Base-by-base conservation (phyloP, 2,797 vertebrate genomes). In the Acrocephalus scirpaceus region DNA sequence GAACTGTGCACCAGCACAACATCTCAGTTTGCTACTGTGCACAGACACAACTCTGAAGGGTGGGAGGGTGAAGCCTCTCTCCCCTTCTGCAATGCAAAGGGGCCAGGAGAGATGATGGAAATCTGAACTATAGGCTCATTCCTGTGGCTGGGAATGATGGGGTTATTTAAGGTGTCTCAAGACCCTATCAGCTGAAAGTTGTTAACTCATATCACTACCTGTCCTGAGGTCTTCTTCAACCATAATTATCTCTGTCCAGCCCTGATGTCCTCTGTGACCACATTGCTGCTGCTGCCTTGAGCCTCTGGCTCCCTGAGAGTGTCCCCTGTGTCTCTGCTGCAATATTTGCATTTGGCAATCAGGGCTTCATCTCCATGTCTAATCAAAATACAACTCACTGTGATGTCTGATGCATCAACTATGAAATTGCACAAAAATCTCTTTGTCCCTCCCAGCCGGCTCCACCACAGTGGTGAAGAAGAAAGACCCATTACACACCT, bases 131-230 rank as follows among this genome's bases (percentile, higher is more conserved):
- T 42, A 62, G 58, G 6, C 62, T 84, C 64, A 17, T 67, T 82
- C 38, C 50, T 0, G 0, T 30, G n/a, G 7, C 20, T 70, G 48
- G 53, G 60, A 66, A 30, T 10, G 48, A 70, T 42, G 9, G 23
- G 15, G 34, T 82, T 85, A 34, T 70, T 79, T 66, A 14, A 76
- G 42, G 40, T 29, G 48, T 57, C 67, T 67, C 75, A 82, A 75
- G 71, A 64, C 21, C 74, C 53, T 73, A 88, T 76, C 19, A 76
- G 30, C 64, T 47, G 50, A 45, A 84, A 65, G 11, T 21, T 29
- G 16, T 61, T 72, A 54, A 66, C 50, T 92, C 54, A 1, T 44
- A 26, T n/a, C 38, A 83, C n/a, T n/a, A n/a, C 20, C 14, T 32
- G 48, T 75, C 67, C 64, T n/a, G 51, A 84, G 44, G 48, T 82